Evolutionary conservation across 2,797 vertebrate genomes (phyloP).

Genomic region (Alauda arvensis): DNA sequence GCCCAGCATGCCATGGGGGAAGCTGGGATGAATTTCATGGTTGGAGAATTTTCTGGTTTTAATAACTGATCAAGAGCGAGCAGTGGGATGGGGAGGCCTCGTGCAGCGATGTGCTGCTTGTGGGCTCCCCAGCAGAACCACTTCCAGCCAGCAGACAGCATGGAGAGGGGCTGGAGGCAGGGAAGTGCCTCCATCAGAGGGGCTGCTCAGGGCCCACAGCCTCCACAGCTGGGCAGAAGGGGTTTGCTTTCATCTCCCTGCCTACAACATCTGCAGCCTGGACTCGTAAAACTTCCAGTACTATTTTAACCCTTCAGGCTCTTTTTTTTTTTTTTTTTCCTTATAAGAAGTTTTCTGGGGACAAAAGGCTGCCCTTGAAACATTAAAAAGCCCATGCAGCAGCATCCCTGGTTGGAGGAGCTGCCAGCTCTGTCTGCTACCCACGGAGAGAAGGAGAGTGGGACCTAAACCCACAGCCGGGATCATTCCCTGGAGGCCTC

Average conservation of each 20-base stretch:
- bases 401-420: fast-evolving
- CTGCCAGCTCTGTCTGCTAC: not conserved
- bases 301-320: slow-evolving; percentile 26
- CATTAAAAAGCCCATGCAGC: not conserved
- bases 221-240: not conserved
- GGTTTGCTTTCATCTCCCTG: slow-evolving; percentile 38
- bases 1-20: not conserved
- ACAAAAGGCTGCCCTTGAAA: not conserved
- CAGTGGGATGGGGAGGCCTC: not conserved
- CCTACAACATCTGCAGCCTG: slow-evolving; percentile 34
- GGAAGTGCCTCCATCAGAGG: not conserved
- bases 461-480: not conserved
- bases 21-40: slow-evolving; percentile 30
- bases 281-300: slow-evolving; percentile 11
- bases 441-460: not conserved
- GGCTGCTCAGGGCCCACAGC: not conserved
- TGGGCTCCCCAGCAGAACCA: not conserved
- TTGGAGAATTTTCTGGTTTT: slow-evolving; percentile 28
- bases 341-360: not conserved
- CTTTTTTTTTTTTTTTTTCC: not conserved
- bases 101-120: not conserved
- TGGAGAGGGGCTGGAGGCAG: not conserved
- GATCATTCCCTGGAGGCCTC: not conserved
- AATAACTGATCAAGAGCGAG: not conserved
- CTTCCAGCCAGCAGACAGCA: not conserved